A percentile compares a stretch with the other conserved stretches of the same genome.
Conservation (phyloP, 2,888 invertebrate species). For the Volucella bombylans region DNA sequence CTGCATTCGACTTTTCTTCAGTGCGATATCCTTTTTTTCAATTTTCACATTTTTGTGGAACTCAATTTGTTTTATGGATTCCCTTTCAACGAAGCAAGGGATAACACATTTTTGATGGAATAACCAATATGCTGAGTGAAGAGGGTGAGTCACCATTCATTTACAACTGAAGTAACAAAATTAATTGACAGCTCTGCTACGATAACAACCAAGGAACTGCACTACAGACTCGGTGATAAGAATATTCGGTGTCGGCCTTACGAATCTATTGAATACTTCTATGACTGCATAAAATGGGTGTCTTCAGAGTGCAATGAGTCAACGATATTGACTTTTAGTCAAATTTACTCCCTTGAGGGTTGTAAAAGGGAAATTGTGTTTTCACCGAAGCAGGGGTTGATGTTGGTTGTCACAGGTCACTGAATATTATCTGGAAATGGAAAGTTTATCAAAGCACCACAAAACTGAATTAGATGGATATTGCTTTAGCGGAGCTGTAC, state of each 20-base stretch:
- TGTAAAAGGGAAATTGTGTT: conserved; percentile 62
- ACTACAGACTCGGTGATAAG: conserved; percentile 47
- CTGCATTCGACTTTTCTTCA: conserved; percentile 24
- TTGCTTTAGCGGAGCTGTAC: conserved; percentile 7
- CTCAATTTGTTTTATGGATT: conserved; percentile 73
- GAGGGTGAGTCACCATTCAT: conserved; percentile 63
- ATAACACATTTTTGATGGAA: conserved; percentile 66
- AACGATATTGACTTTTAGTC: conserved; percentile 43
- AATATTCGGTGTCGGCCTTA: conserved; percentile 18
- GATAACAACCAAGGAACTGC: conserved; percentile 38
- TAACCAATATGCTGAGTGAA: conserved; percentile 22
- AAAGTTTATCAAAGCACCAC: conserved; percentile 22
- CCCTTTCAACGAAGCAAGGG: conserved; percentile 56
- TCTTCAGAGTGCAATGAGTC: conserved; percentile 69
- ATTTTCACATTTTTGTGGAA: conserved; percentile 48
- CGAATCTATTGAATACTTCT: conserved; percentile 29
- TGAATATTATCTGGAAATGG: conserved; percentile 27
- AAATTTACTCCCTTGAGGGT: conserved; percentile 37
- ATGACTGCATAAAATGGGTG: conserved; percentile 60
- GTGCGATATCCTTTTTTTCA: conserved; percentile 35
- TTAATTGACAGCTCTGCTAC: conserved; percentile 66
- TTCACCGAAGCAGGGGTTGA: not conserved
- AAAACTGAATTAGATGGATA: conserved; percentile 65
- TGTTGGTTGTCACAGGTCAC: conserved; percentile 56
- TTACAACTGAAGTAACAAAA: conserved; percentile 36